Percentiles rank a stretch among this genome's conserved stretches.
Conservation (phyloP, 1,140 invertebrate genomes). For the Bombus impatiens region DNA sequence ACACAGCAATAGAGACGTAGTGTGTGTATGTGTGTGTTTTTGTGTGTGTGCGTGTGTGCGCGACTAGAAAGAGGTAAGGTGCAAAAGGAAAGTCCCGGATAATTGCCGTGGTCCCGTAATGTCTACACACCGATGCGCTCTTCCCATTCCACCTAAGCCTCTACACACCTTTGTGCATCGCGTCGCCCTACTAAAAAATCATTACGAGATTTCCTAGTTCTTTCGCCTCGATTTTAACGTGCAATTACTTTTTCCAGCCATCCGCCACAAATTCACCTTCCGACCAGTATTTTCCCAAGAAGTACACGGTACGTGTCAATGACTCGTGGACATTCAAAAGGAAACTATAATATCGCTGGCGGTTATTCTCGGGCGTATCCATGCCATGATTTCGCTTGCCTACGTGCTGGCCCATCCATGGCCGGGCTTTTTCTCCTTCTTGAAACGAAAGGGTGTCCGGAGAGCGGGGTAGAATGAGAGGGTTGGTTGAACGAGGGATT, state of each 20-base stretch:
- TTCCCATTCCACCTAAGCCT: conserved; percentile 5
- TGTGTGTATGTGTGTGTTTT: neutral
- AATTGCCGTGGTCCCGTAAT: conserved; percentile 61
- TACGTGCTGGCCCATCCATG: conserved; percentile 29
- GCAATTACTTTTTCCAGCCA: no score
- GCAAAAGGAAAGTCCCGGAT: conserved; percentile 61
- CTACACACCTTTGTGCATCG: neutral
- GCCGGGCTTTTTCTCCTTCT: conserved; percentile 51
- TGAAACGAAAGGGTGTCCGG: conserved; percentile 58
- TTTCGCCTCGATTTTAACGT: neutral
- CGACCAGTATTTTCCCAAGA: neutral
- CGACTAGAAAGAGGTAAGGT: conserved; percentile 42
- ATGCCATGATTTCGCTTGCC: neutral
- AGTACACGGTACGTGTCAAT: neutral
- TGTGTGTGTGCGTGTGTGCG: neutral
- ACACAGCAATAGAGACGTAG: neutral
- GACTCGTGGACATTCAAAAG: neutral
- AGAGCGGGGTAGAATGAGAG: conserved; percentile 31
- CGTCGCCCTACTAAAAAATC: neutral
- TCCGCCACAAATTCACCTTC: no score
- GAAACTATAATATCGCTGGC: neutral
- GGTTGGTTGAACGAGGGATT: conserved; percentile 61
- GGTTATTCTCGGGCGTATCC: neutral
- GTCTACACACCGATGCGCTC: conserved; percentile 30
- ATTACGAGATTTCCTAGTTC: neutral